These are phyloP conservation scores for Pteropus alecto DNA, from an alignment of 2,113 vertebrate species.

Conservation along the genomic window DNA sequence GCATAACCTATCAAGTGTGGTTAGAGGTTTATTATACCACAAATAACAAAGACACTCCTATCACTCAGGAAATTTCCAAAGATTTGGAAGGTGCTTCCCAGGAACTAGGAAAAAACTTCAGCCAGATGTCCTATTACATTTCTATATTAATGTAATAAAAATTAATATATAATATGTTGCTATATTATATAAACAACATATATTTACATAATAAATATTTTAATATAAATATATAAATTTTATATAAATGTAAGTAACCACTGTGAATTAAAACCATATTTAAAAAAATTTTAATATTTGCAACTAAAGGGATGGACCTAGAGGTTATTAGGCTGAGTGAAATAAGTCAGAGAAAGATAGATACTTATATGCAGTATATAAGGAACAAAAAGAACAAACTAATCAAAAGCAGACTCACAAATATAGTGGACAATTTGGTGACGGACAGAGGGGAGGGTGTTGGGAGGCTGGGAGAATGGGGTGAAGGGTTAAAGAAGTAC, in stretches of 20 bases:
- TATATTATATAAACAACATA: not conserved
- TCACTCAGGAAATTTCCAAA: not conserved
- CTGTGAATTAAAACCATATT: not conserved
- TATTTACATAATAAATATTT: not conserved
- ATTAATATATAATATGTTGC: not conserved
- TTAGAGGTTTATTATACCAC: not conserved
- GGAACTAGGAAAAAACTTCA: not conserved
- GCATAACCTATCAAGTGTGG: not conserved
- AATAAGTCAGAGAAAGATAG: no score
- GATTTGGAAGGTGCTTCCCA: not conserved
- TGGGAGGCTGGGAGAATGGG: no score
- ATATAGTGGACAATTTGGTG: no score
- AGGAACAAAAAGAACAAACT: no score
- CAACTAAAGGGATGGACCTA: no score
- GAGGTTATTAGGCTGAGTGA: no score
- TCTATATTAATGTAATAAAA: not conserved
- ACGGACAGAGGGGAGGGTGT: no score
- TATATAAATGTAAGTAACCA: not conserved
- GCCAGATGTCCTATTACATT: not conserved
- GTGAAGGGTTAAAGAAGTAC: no score
- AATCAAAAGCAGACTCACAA: no score
- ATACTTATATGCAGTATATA: no score
- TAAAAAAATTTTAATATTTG: not conserved
- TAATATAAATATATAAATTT: not conserved
- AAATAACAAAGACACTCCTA: not conserved